phyloP scores from a whole-genome alignment of 2,797 vertebrate genomes.

The Rhinichthys osculus region DNA sequence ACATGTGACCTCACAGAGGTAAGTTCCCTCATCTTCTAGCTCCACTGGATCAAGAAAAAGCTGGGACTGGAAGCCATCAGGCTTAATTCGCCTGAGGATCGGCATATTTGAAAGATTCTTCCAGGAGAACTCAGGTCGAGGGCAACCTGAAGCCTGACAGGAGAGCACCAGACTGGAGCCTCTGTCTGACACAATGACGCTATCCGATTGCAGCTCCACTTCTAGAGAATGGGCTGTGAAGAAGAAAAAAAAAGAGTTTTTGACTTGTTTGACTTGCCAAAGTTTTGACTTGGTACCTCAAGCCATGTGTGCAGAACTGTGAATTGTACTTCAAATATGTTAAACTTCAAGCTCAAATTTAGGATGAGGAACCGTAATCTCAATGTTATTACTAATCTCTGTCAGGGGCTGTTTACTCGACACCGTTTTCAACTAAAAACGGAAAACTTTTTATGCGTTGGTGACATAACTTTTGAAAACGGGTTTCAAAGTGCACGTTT shows the following conservation, averaged over 20 bases:
- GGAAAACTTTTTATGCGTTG: too few relatives aligned
- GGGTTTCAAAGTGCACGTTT: too few relatives aligned
- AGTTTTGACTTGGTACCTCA: background rate
- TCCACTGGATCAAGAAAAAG: slow-evolving; percentile 78
- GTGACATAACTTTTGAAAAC: too few relatives aligned
- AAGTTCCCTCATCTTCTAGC: slow-evolving; percentile 74
- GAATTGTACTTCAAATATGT: background rate
- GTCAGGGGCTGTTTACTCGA: too few relatives aligned
- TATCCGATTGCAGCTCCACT: slow-evolving; percentile 72
- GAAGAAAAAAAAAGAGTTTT: background rate
- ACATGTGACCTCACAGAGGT: slow-evolving; percentile 83
- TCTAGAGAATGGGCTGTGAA: slow-evolving; percentile 80
- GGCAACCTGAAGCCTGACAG: slow-evolving; percentile 80
- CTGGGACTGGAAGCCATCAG: slow-evolving; percentile 61
- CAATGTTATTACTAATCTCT: background rate
- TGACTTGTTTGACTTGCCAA: too few relatives aligned
- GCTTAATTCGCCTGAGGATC: slow-evolving; percentile 56
- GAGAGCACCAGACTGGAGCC: slow-evolving; percentile 75
- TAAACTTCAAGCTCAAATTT: background rate
- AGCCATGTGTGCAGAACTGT: background rate
- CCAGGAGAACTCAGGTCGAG: slow-evolving; percentile 81
- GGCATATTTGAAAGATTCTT: slow-evolving; percentile 71
- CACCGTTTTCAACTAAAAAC: too few relatives aligned
- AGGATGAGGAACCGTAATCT: background rate
- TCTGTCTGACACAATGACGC: slow-evolving; percentile 66